A percentile compares a stretch with the other conserved stretches of the same genome.
These are phyloP conservation scores for Cheiracanthium punctorium DNA, from an alignment of 2,888 invertebrate genomes.

Conservation along the genomic window DNA sequence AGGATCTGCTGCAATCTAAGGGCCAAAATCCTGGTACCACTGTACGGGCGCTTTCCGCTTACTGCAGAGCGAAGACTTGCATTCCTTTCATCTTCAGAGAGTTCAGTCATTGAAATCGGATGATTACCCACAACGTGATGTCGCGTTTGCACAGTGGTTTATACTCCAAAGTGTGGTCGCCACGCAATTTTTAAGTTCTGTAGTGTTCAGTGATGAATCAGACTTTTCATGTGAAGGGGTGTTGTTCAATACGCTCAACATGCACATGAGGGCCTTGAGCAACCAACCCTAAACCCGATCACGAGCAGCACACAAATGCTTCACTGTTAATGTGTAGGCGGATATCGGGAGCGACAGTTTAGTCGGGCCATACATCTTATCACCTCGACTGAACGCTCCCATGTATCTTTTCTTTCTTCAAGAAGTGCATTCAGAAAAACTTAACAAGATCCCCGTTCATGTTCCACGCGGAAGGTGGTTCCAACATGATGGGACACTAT, in stretches of 20 bases:
- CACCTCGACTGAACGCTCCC: slow-evolving; percentile 19
- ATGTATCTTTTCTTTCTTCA: slow-evolving; percentile 18
- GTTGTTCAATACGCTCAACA: slow-evolving; percentile 14
- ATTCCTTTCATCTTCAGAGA: not conserved
- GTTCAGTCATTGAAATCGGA: not conserved
- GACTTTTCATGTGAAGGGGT: slow-evolving; percentile 6
- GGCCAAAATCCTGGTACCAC: not conserved
- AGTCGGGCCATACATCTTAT: not conserved
- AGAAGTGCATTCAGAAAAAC: slow-evolving; percentile 8
- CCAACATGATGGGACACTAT: not conserved
- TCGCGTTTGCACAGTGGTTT: slow-evolving; percentile 22
- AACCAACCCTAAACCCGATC: slow-evolving; percentile 21
- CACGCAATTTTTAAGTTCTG: not conserved
- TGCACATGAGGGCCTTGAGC: slow-evolving; percentile 3
- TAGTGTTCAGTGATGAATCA: slow-evolving; percentile 11
- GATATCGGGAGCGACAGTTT: slow-evolving; percentile 19
- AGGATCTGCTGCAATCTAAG: not conserved
- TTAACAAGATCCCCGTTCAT: not conserved
- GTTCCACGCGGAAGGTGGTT: slow-evolving; percentile 14
- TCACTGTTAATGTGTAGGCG: slow-evolving; percentile 19
- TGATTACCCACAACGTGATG: slow-evolving; percentile 7
- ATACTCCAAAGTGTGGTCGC: not conserved
- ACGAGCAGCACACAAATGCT: not conserved
- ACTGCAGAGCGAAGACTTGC: not conserved
- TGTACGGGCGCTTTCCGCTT: not conserved